Evolutionary conservation across 2,113 vertebrate species (phyloP).

Genomic region (Nettapus auritus): DNA sequence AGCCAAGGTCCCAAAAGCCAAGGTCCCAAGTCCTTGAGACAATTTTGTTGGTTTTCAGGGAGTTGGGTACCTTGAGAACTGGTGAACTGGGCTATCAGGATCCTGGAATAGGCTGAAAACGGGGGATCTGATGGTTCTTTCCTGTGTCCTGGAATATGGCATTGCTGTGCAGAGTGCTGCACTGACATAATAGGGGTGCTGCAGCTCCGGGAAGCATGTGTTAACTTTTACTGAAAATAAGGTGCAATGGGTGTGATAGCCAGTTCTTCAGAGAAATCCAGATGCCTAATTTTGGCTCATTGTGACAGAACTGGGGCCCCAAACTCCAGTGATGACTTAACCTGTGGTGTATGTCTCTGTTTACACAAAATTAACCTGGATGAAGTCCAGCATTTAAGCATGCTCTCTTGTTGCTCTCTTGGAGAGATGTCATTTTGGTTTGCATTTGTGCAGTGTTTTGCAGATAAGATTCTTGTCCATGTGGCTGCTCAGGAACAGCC

Average conservation of each 20-base stretch:
- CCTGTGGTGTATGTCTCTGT: not conserved
- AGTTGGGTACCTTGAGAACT: not conserved
- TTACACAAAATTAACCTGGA: not conserved
- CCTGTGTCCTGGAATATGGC: not conserved
- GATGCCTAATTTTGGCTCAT: not conserved
- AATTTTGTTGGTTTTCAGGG: not conserved
- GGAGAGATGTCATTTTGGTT: not conserved
- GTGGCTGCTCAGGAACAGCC: not conserved
- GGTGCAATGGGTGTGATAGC: not conserved
- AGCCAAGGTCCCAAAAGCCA: not conserved
- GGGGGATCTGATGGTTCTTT: not conserved
- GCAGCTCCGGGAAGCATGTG: not conserved
- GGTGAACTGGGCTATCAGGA: not conserved
- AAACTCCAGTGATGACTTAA: not conserved
- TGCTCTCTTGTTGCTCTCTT: too few species aligned
- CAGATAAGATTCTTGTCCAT: not conserved
- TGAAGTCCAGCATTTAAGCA: not conserved
- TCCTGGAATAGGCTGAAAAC: not conserved
- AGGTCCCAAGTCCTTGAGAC: not conserved
- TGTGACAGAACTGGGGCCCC: not conserved
- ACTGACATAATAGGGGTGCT: accelerated
- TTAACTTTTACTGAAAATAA: not conserved
- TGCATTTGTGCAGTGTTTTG: not conserved
- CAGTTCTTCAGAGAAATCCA: not conserved
- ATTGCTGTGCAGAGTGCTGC: accelerated